phyloP scores from a whole-genome alignment of 2,888 invertebrate genomes.

The Trissolcus japonicus region DNA sequence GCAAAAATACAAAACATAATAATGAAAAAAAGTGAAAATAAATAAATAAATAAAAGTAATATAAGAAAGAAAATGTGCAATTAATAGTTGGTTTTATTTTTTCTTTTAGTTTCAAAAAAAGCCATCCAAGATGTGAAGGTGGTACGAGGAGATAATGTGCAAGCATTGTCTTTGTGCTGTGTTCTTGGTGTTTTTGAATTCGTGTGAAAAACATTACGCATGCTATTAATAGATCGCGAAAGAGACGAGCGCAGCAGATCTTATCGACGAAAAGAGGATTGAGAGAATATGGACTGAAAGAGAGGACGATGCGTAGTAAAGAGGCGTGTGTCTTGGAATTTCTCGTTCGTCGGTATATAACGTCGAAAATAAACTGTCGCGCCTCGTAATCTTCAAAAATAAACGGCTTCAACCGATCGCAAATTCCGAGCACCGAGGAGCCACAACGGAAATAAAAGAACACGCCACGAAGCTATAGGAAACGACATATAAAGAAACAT shows the following conservation, averaged over 20 bases:
- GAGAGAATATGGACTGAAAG: slow-evolving; percentile 56
- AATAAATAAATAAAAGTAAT: not conserved
- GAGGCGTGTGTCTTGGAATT: slow-evolving; percentile 59
- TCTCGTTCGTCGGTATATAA: slow-evolving; percentile 59
- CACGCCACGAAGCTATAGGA: slow-evolving; percentile 61
- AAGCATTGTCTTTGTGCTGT: slow-evolving; percentile 22
- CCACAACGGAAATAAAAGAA: slow-evolving; percentile 59
- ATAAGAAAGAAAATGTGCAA: not conserved
- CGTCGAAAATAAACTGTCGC: slow-evolving; percentile 65
- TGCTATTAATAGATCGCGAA: slow-evolving; percentile 62
- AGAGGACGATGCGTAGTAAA: slow-evolving; percentile 46
- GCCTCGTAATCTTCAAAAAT: slow-evolving; percentile 64
- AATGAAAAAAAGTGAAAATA: not conserved
- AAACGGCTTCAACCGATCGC: slow-evolving; percentile 61
- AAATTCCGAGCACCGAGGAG: slow-evolving; percentile 57
- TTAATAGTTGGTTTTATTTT: not conserved
- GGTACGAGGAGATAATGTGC: not conserved
- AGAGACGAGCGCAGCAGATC: slow-evolving; percentile 55
- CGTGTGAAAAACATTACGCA: slow-evolving; percentile 50
- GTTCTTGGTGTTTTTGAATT: slow-evolving; percentile 34
- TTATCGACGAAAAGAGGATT: slow-evolving; percentile 60
- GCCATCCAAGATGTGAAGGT: not conserved
- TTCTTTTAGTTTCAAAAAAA: not conserved
- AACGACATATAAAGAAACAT: slow-evolving; percentile 58
- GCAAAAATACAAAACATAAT: not conserved